Base-by-base conservation (phyloP, 2,888 invertebrate genomes). In the Mesoligia furuncula region DNA sequence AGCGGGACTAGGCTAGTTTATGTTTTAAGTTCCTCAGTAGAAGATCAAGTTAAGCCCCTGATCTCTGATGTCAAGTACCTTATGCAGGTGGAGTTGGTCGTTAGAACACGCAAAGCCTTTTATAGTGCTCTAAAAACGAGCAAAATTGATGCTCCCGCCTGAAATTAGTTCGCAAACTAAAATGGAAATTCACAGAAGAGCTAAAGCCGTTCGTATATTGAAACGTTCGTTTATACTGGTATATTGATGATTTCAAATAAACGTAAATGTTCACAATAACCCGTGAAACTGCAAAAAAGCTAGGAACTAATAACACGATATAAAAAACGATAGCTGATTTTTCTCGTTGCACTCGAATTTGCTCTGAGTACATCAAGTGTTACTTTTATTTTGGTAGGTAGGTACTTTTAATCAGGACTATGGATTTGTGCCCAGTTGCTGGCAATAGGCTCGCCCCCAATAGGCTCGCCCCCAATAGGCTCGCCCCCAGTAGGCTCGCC, bases 21-120 rank as follows among this genome's bases (percentile, higher is more conserved):
- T 8, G 15, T 48, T 70, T 54, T 59, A 45, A 67, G 5, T 51
- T 62, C 15, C 51, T 31, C 67, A 57, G 39, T 36, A 78, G 39
- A 71, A 73, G 48, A 73, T 84, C 51, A 57, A 69, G 54, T 73
- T 64, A 57, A 31, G 45, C 45, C 48, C 57, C 73, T 73, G 57
- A 77, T 83, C 72, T 75, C 48, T 61, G 45, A 74, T 75, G 45
- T 81, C 81, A 81, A 72, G 68, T 73, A 57, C 61, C 8, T 36
- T 36, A 42, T 9, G 24, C 24, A 61, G 79, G 24, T 75, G 13
- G 31, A 27, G 45, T 69, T 24, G 59, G 45, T 75, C 61, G 59
- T 75, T 77, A 66, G 27, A 73, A 85, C 59, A 79, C 57, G 68
- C 54, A 71, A 85, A 83, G 11, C 65, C 68, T 83, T 74, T 64